Base-by-base conservation (phyloP, 2,113 vertebrate genomes). In the Bubo blakistoni region DNA sequence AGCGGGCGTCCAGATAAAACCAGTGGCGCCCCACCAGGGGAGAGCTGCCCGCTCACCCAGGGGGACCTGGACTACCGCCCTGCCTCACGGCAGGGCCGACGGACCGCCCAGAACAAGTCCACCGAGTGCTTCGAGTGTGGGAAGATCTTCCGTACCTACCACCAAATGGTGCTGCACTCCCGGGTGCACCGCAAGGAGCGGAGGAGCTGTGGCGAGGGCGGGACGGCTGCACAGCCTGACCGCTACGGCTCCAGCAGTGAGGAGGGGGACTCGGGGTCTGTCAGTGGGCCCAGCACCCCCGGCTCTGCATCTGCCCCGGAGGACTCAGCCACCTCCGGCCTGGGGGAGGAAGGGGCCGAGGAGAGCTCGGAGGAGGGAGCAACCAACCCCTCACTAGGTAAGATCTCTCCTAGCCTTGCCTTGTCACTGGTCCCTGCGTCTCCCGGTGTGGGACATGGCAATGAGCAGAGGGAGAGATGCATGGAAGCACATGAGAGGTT, bases 141-240 rank as follows among this genome's bases (percentile, higher is more conserved):
- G 42, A 99, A 99, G 98, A 97, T 99, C 95, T 99, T 99, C 91
- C 99, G 99, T 97, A 99, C 99, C n/a, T 99, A 99, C 44, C 99
- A 99, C 95, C 99, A 99, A 98, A 98, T 99, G 99, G 98, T 98
- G 58, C 98, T 99, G 92, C 99, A 99, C 97, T 99, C 98, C 7
- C 98, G 99, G 5, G 98, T 99, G 90, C 99, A 99, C 96, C 98
- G 99, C 29, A 98, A 98, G 94, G 98, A 98, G 9, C 98, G 98
- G 22, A 95, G 98, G 22, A 94, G 96, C 8, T 92, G 96, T 4
- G 52, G 97, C 2, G 98, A 98, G 46, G 98, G 98, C 1, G 98
- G 98, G 22, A 93, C 95, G 1, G 44, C 93, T 0, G 3, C 92
- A 3, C 98, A 97, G 62, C 98, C 98, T 0, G 97, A 98, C 14